Percentiles rank a stretch among this genome's conserved stretches.
Conservation (phyloP, 2,113 vertebrate genomes). For the Aix galericulata region DNA sequence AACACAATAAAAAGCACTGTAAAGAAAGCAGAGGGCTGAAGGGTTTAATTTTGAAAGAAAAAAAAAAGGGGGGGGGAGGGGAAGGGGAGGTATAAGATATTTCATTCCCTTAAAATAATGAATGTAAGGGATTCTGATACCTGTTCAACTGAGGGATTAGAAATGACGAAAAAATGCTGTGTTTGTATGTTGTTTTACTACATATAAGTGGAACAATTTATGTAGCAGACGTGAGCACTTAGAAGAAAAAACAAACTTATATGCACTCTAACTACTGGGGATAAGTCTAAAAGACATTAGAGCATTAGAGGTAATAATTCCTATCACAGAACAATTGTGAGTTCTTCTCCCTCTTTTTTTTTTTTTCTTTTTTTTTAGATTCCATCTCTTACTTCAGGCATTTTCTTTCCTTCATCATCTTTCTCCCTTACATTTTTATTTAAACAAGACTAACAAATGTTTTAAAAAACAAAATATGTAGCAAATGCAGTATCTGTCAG, state of each 20-base stretch:
- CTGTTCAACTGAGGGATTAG: not conserved
- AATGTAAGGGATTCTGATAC: not conserved
- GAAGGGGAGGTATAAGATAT: not conserved
- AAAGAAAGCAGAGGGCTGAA: not conserved
- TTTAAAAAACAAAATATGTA: slow-evolving; percentile 12
- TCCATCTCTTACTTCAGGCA: not conserved
- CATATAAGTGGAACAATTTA: not conserved
- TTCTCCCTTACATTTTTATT: not conserved
- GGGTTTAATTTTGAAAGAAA: not conserved
- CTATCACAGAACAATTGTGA: not conserved
- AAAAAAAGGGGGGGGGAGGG: no score
- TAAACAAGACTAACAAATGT: not conserved
- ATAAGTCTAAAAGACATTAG: slow-evolving; percentile 3
- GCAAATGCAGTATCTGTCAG: not conserved
- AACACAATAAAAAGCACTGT: not conserved
- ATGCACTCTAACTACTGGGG: not conserved
- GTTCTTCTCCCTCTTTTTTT: not conserved
- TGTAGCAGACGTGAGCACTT: not conserved
- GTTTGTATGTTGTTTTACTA: not conserved
- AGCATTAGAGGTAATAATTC: not conserved
- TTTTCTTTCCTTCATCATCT: not conserved
- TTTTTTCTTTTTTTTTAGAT: not conserved
- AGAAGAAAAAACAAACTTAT: not conserved
- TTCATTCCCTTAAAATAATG: not conserved
- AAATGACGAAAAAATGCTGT: not conserved